phyloP scores from a whole-genome alignment of 2,888 invertebrate genomes.

The Megamerina dolium region DNA sequence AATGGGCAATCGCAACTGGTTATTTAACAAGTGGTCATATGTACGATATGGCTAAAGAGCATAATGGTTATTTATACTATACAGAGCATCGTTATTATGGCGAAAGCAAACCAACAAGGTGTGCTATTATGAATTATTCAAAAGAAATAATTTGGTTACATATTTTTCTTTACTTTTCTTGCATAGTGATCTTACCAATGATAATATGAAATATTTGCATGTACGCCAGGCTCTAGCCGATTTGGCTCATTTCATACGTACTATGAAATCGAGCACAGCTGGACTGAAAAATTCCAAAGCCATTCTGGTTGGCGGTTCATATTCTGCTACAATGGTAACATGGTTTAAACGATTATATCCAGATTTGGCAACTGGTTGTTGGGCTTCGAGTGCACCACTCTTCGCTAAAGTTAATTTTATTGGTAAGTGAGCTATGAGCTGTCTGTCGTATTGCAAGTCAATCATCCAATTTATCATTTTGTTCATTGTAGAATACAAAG shows the following conservation, averaged over 20 bases:
- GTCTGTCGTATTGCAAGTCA: no score
- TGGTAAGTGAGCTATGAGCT: no score
- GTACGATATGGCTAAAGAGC: slow-evolving; percentile 54
- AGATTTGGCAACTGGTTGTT: slow-evolving; percentile 55
- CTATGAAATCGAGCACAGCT: slow-evolving; percentile 44
- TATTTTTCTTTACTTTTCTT: neutral
- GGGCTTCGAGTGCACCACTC: slow-evolving; percentile 64
- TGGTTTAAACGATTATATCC: slow-evolving; percentile 64
- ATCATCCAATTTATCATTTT: neutral
- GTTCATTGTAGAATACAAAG: slow-evolving; percentile 40
- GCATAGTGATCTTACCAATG: slow-evolving; percentile 53
- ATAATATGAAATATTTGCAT: slow-evolving; percentile 57
- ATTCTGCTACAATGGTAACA: slow-evolving; percentile 62
- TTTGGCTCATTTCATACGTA: slow-evolving; percentile 58
- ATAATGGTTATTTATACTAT: slow-evolving; percentile 62
- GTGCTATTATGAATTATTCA: slow-evolving; percentile 38
- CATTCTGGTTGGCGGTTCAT: slow-evolving; percentile 61
- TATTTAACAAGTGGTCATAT: slow-evolving; percentile 59
- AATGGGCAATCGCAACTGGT: slow-evolving; percentile 60
- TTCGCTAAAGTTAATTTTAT: slow-evolving; percentile 58
- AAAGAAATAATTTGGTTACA: neutral
- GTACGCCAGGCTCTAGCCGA: slow-evolving; percentile 64
- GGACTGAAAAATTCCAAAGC: slow-evolving; percentile 46
- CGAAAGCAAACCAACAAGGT: slow-evolving; percentile 64
- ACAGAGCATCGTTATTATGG: slow-evolving; percentile 83